Evolutionary conservation across 1,140 invertebrate species (phyloP), one percentile per base, ranked within the genome.

Genomic region (Drosophila busckii): DNA sequence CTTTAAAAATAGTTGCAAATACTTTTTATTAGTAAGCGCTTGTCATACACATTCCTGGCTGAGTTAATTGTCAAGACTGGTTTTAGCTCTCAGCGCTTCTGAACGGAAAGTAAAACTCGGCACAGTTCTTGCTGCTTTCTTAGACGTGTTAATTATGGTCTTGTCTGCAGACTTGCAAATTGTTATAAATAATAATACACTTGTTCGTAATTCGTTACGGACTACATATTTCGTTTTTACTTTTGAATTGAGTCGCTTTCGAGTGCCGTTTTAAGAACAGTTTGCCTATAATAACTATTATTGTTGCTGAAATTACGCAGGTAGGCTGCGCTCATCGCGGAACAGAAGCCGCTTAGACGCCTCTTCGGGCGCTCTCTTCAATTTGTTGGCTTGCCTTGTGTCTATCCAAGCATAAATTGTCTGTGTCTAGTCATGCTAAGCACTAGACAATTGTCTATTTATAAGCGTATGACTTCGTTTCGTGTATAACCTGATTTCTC

Each of bases 101-200:
- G 46, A 64, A 59, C 63, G 19, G 64, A 80, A 82, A 80, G 73
- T 80, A 82, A 82, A 75, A 82, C 34, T 49, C 32, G 68, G 63
- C 54, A 59, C 54, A 67, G 34, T 65, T 65, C 37, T 73, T 82
- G 61, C 58, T 80, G 75, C 75, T 44, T 44, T 69, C 65, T 54
- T 75, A 65, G 75, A 70, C 75, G 75, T 75, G 70, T 80, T 80
- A 82, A 80, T 82, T 56, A 75, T 53, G 45, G 40, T 66, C 38
- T 49, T 60, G 62, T 52, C 34, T 42, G 37, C 31, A 60, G 73
- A 71, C 73, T 67, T 73, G 68, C 68, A 64, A 68, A 19, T 17
- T 20, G 16, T 23, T 23, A 44, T 32, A 42, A 50, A 19, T 45
- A 41, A 46, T 54, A 71, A 73, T 34, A 70, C 69, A 50, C 49